A percentile compares a stretch with the other conserved stretches of the same genome.
These are phyloP conservation scores for honey bee (Apis mellifera) DNA, from an alignment of 1,140 invertebrate species.

Conservation along the genomic window DNA sequence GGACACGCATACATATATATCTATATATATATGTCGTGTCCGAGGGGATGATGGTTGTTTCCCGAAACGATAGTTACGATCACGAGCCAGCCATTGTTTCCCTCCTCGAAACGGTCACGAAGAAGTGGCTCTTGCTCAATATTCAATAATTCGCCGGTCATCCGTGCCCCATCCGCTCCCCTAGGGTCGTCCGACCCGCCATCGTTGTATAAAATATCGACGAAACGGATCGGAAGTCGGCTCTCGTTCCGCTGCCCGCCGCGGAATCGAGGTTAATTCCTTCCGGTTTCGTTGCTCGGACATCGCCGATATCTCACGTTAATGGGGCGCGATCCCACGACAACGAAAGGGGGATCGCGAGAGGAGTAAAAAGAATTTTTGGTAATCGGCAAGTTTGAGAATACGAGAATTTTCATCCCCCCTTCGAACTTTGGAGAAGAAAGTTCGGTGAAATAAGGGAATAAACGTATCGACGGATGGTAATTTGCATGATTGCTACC, in stretches of 20 bases:
- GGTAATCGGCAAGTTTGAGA: slow-evolving; percentile 39
- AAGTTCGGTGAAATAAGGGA: slow-evolving; percentile 8
- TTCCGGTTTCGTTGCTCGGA: slow-evolving; percentile 67
- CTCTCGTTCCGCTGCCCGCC: slow-evolving; percentile 57
- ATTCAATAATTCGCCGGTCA: slow-evolving; percentile 71
- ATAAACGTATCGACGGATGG: slow-evolving; percentile 16
- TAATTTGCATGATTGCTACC: slow-evolving; percentile 22
- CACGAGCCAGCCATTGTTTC: slow-evolving; percentile 61
- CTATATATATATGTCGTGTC: neutral
- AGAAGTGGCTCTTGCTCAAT: slow-evolving; percentile 67
- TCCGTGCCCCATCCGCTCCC: slow-evolving; percentile 10
- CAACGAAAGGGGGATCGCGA: slow-evolving; percentile 5
- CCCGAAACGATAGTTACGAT: slow-evolving; percentile 34
- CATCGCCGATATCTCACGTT: slow-evolving; percentile 66
- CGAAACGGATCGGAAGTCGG: slow-evolving; percentile 72
- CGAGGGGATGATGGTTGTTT: neutral
- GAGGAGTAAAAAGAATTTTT: slow-evolving; percentile 44
- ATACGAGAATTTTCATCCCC: neutral
- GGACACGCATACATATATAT: neutral
- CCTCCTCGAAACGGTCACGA: slow-evolving; percentile 30
- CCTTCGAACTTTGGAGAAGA: neutral
- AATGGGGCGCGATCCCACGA: slow-evolving; percentile 59
- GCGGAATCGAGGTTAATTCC: slow-evolving; percentile 74
- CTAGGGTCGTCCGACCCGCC: slow-evolving; percentile 36
- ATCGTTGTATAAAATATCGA: slow-evolving; percentile 68